Evolutionary conservation across 2,113 vertebrate genomes (phyloP), one percentile per base, ranked within the genome.

Genomic region (Corydoras sp.): DNA sequence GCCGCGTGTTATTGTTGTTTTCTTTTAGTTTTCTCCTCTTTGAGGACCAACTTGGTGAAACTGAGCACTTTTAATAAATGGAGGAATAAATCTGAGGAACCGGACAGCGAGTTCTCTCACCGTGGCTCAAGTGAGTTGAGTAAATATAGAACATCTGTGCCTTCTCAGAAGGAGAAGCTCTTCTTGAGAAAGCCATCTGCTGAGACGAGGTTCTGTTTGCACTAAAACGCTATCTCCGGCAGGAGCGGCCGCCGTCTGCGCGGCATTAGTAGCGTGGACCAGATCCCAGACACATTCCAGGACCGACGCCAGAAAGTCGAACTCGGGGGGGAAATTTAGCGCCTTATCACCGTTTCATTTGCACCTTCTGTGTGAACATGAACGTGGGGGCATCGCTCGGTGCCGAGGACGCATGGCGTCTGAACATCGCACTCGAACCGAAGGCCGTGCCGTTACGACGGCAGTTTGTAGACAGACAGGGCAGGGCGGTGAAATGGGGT

Each of bases 211-310:
- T 12, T 49, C n/a, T 69, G 49, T 69, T 31, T 74, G 18, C 24
- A 43, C 32, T 66, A 24, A 62, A 74, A 71, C 50, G 30, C 43
- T 61, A 67, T 62, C 49, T 60, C 58, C 13, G 50, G 24, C 59
- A 58, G 54, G 15, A 8, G 11, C n/a, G 15, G 29, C 35, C 15
- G 9, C 68, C 53, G 58, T 60, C 18, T 48, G 30, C 8, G 8
- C 6, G 65, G 24, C 24, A 29, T 70, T 51, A 32, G 54, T 12
- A 10, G 35, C 18, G 6, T 18, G 30, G 64, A 58, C 14, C 18
- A 59, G 50, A 49, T 9, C 29, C 54, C 43, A 18, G 73, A 61
- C 77, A 69, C 79, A 81, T 81, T 83, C 80, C 78, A 12, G 53
- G 43, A 56, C 48, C 54, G 29, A 51, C 43, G 59, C 49, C 60